Base-by-base conservation (phyloP, 1,140 invertebrate genomes). In the Hycleus phaleratus region DNA sequence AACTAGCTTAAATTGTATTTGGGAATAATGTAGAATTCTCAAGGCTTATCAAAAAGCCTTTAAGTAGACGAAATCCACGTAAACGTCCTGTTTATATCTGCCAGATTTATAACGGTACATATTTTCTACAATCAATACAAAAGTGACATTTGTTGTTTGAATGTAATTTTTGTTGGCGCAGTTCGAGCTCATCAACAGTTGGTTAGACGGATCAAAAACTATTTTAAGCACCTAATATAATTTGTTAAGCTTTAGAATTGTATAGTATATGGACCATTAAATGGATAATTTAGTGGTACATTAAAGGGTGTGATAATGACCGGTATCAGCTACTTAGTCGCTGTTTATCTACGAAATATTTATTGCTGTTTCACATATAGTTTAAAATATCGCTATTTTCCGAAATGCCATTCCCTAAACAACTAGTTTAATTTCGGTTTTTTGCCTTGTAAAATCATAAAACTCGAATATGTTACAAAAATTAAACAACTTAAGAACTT, bases 11-110 rank as follows among this genome's bases (percentile, higher is more conserved):
- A 7, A 32, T 7, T 32, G 5, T 9, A 42, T 46, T 57, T 55
- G 47, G 59, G 54, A 63, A 50, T 43, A 56, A 61, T 58, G 62
- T 60, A 57, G 59, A 60, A 62, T 64, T 62, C 57, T 58, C 63
- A 59, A 64, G 63, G 62, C 62, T 62, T 64, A 54, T 57, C 53
- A 57, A 50, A 59, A 53, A 64, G 60, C 63, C 57, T 54, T 62
- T 62, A 62, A 62, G 63, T 58, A 64, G 46, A 64, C 57, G 55
- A 59, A 62, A 64, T 64, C 63, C 63, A 64, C 62, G 62, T 62
- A 64, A 64, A 64, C 54, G 63, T 62, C 60, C 62, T 62, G 63
- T 64, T 64, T 64, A 64, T 56, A 64, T 62, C 53, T 56, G 18
- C 1, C 18, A 18, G 18, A 18, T 18, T 18, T 18, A 18, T 18